Conservation (phyloP, 1,140 invertebrate genomes). For the Cherax quadricarinatus region DNA sequence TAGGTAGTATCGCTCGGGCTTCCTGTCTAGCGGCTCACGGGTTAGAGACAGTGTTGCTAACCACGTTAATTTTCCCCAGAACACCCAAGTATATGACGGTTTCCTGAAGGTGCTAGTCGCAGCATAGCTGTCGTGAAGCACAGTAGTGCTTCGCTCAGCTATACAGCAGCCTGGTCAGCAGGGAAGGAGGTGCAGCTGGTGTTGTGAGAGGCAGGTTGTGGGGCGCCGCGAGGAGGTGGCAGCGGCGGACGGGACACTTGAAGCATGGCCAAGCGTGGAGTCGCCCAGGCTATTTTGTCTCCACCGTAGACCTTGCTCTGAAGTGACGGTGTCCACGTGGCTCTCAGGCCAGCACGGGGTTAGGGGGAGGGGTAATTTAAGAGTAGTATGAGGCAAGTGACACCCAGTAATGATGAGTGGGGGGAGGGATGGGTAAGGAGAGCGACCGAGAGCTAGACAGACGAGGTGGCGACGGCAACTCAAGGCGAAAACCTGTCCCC, state of each 20-base stretch:
- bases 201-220: neutral
- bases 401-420: neutral
- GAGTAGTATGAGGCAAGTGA: neutral
- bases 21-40: conserved; percentile 59
- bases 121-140: no score
- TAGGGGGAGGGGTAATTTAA: neutral
- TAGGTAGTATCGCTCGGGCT: conserved; percentile 49
- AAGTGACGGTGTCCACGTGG: conserved; percentile 25
- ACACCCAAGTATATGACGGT: neutral
- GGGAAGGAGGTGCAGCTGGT: neutral
- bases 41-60: conserved; percentile 54
- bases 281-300: conserved; percentile 41
- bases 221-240: conserved; percentile 32
- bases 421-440: neutral
- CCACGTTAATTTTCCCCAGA: neutral
- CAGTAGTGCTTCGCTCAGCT: neutral
- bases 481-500: neutral
- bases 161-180: neutral
- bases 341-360: conserved; percentile 11
- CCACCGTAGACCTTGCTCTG: conserved; percentile 27
- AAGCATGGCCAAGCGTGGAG: conserved; percentile 28
- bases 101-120: neutral
- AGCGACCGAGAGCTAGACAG: neutral
- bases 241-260: conserved; percentile 30
- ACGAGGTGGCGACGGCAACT: conserved; percentile 1